phyloP scores from a whole-genome alignment of 1,140 invertebrate species.

The Trinorchestia longiramus region DNA sequence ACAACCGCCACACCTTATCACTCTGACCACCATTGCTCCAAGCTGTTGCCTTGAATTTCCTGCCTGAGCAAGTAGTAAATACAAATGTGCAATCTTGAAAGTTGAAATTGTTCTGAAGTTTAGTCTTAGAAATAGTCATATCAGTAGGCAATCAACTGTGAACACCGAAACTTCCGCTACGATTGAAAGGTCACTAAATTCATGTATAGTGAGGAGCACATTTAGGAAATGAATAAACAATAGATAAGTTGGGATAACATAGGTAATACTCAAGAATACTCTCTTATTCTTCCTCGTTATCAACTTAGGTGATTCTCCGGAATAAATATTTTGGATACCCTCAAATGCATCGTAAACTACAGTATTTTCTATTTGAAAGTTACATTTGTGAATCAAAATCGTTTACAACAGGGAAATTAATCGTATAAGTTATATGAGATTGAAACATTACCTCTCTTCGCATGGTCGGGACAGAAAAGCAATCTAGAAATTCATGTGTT shows the following conservation, averaged over 20 bases:
- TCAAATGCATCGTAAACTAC: not conserved
- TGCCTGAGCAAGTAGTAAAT: not conserved
- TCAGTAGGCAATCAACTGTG: not conserved
- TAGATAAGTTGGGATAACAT: not conserved
- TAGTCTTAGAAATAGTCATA: not conserved
- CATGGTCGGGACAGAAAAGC: not conserved
- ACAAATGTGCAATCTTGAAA: not conserved
- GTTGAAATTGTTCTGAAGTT: not conserved
- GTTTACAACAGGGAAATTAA: not conserved
- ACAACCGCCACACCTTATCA: conserved; percentile 17
- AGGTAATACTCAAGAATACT: not conserved
- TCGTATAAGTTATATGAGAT: not conserved
- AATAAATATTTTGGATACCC: not conserved
- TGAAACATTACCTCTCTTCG: not conserved
- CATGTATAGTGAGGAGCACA: not conserved
- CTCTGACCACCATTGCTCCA: not conserved
- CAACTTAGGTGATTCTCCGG: not conserved
- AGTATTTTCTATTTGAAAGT: not conserved
- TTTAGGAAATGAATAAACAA: not conserved
- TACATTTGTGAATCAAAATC: not conserved
- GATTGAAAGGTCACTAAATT: not conserved
- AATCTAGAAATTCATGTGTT: too few relatives aligned
- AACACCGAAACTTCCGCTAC: not conserved
- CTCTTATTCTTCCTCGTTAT: not conserved
- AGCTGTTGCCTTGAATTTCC: not conserved